These are phyloP conservation scores for Kryptolebias ocellatus DNA, from an alignment of 2,797 vertebrate species.

Conservation along the genomic window DNA sequence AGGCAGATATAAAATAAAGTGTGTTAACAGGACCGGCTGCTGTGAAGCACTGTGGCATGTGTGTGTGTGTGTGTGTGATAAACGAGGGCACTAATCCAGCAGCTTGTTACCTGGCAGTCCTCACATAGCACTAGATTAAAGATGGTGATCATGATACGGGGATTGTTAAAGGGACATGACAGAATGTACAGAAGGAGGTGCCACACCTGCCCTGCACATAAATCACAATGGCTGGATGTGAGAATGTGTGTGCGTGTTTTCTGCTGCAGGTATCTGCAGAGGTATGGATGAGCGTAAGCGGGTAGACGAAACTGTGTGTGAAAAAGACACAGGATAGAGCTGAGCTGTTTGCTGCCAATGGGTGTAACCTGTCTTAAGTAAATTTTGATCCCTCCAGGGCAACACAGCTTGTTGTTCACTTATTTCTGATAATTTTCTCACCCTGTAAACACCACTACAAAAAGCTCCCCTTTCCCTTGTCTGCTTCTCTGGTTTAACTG, in stretches of 20 bases:
- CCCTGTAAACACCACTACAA: conserved; percentile 40
- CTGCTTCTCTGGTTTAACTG: not conserved
- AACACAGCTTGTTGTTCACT: conserved; percentile 48
- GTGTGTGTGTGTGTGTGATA: conserved; percentile 32
- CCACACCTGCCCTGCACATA: conserved; percentile 41
- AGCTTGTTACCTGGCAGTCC: conserved; percentile 52
- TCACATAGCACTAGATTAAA: conserved; percentile 67
- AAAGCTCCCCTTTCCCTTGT: conserved; percentile 12
- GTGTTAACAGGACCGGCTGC: conserved; percentile 14
- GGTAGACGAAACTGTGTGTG: conserved; percentile 39
- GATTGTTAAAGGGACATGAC: conserved; percentile 48
- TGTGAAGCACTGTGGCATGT: conserved; percentile 52
- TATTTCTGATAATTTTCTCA: conserved; percentile 37
- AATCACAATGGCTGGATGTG: conserved; percentile 39
- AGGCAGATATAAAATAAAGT: conserved; percentile 18
- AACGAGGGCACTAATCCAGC: conserved; percentile 60
- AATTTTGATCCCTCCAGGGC: conserved; percentile 73
- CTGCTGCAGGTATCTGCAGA: conserved; percentile 35
- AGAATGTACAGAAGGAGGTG: conserved; percentile 29
- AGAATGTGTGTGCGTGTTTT: conserved; percentile 21
- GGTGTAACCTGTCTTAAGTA: conserved; percentile 73
- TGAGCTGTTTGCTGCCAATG: conserved; percentile 51
- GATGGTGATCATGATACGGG: conserved; percentile 56
- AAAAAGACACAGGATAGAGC: conserved; percentile 43
- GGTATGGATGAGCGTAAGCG: conserved; percentile 33